These are phyloP conservation scores for Gobio occitaniae DNA, from an alignment of 2,797 vertebrate species.

Conservation along the genomic window DNA sequence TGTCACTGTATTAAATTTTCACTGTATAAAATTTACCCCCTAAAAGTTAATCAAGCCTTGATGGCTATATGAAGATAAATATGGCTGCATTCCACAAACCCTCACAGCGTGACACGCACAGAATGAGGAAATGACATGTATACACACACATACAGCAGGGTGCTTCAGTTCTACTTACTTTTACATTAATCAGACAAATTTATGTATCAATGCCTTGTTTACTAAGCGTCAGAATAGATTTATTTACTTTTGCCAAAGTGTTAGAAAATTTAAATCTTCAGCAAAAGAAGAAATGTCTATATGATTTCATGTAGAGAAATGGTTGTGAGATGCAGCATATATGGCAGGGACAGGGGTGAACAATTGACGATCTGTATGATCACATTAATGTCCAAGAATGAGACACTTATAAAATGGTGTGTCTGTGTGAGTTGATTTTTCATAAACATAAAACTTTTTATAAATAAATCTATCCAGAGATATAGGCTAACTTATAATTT, in stretches of 20 bases:
- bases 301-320: slow-evolving; percentile 5
- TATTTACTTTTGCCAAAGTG: slow-evolving; percentile 62
- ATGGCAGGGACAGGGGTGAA: slow-evolving; percentile 64
- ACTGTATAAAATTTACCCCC: neutral
- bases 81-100: slow-evolving; percentile 25
- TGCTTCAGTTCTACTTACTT: slow-evolving; percentile 52
- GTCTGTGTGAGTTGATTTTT: slow-evolving; percentile 62
- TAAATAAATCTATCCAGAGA: neutral
- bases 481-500: neutral
- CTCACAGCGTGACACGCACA: slow-evolving; percentile 8
- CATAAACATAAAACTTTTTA: neutral
- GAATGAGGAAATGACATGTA: slow-evolving; percentile 18
- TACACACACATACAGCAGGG: slow-evolving; percentile 24
- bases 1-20: neutral
- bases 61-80: slow-evolving; percentile 31
- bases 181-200: slow-evolving; percentile 48
- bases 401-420: slow-evolving; percentile 30
- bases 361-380: slow-evolving; percentile 59
- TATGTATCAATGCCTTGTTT: slow-evolving; percentile 67
- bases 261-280: slow-evolving; percentile 64
- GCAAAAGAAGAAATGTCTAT: slow-evolving; percentile 64
- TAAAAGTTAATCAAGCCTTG: slow-evolving; percentile 23
- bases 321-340: neutral
- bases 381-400: neutral
- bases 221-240: slow-evolving; percentile 69